Conservation (phyloP, 2,888 invertebrate species). For the Zele albiditarsus region DNA sequence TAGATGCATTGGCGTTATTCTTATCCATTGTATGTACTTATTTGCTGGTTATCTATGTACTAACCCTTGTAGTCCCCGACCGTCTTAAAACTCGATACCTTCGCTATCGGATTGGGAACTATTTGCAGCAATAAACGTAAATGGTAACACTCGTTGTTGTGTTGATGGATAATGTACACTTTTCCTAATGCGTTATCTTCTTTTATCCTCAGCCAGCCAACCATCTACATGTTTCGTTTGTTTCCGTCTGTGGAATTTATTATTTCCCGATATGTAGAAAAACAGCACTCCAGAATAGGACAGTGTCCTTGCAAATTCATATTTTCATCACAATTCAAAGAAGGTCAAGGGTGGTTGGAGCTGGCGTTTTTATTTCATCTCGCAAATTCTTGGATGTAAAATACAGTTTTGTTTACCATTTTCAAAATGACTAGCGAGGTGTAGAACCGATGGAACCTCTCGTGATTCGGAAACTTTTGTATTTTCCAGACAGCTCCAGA, state of each 20-base stretch:
- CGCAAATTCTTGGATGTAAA: slow-evolving; percentile 1
- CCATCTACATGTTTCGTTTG: neutral
- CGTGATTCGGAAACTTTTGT: slow-evolving; percentile 55
- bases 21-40: too few relatives aligned
- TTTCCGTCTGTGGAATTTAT: slow-evolving; percentile 47
- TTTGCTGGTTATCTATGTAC: too few relatives aligned
- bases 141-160: neutral
- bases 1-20: too few relatives aligned
- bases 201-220: neutral
- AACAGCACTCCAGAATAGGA: neutral
- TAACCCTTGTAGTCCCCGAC: too few relatives aligned
- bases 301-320: neutral
- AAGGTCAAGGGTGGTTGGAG: slow-evolving; percentile 11
- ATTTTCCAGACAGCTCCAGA: slow-evolving; percentile 58
- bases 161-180: neutral
- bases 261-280: slow-evolving; percentile 52
- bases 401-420: slow-evolving; percentile 56
- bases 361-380: neutral
- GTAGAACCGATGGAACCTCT: slow-evolving; percentile 56
- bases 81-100: too few relatives aligned
- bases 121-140: neutral
- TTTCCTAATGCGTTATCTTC: neutral
- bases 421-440: too few relatives aligned
- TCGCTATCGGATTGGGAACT: slow-evolving; percentile 53
- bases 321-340: slow-evolving; percentile 35